Conservation (phyloP, 2,888 invertebrate genomes). For the Mythimna loreyi region DNA sequence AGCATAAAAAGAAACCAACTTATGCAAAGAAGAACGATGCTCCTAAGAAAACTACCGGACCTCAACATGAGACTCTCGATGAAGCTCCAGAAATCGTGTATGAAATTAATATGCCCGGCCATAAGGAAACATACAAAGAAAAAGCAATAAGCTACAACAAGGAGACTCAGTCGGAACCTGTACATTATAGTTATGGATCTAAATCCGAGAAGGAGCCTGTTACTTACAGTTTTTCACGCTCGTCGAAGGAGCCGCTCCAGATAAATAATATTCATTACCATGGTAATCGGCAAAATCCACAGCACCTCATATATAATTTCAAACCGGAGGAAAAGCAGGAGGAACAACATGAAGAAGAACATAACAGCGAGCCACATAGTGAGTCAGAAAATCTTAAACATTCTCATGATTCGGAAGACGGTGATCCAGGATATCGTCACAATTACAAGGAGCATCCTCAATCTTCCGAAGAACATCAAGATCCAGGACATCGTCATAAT, state of each 20-base stretch:
- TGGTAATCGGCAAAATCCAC: constrained; percentile 74
- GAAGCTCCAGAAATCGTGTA: constrained; percentile 81
- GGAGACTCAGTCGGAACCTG: constrained; percentile 80
- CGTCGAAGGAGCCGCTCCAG: constrained; percentile 75
- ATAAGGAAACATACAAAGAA: constrained; percentile 83
- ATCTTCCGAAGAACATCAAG: constrained; percentile 55
- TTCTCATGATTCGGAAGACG: constrained; percentile 60
- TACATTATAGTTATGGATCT: constrained; percentile 78
- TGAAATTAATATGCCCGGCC: constrained; percentile 83
- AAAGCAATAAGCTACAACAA: constrained; percentile 83
- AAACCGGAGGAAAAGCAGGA: constrained; percentile 72
- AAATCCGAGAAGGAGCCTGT: constrained; percentile 79
- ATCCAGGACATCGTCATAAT: too few species aligned
- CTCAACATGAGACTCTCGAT: constrained; percentile 71
- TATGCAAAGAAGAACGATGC: constrained; percentile 70
- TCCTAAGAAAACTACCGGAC: constrained; percentile 72
- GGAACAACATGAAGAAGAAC: constrained; percentile 62
- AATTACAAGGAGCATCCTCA: background rate
- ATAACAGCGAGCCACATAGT: constrained; percentile 59
- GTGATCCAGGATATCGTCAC: constrained; percentile 10
- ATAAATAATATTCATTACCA: constrained; percentile 75
- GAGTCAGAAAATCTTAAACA: constrained; percentile 52
- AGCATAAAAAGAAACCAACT: constrained; percentile 69
- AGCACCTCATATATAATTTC: constrained; percentile 77
- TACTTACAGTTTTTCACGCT: constrained; percentile 76